phyloP scores from a whole-genome alignment of 1,140 invertebrate species.

The Brachionus plicatilis region DNA sequence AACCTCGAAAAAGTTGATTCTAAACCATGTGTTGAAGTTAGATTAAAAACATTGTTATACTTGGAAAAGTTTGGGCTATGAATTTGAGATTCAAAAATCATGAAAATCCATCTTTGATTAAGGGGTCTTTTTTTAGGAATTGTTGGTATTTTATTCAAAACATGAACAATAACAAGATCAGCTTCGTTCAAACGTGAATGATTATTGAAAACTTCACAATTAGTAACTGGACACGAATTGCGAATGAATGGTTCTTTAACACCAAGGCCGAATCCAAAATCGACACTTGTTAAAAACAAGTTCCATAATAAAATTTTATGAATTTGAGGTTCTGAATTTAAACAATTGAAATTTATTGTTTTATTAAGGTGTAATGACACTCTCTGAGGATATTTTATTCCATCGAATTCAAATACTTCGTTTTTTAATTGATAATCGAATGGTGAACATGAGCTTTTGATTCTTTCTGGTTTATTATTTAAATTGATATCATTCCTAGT shows the following conservation, averaged over 20 bases:
- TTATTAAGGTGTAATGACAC: background rate
- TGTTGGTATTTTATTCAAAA: background rate
- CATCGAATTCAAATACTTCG: background rate
- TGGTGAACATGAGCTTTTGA: background rate
- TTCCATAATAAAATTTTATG: constrained; percentile 29
- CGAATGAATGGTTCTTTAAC: background rate
- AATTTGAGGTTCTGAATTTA: background rate
- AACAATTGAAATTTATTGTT: constrained; percentile 14
- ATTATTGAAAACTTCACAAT: constrained; percentile 9
- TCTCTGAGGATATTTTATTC: background rate
- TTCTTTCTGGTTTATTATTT: background rate
- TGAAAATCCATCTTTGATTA: background rate
- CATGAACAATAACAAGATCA: background rate
- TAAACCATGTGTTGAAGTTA: constrained; percentile 44
- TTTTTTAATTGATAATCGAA: background rate
- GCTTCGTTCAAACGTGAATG: background rate
- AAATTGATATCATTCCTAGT: background rate
- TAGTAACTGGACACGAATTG: background rate
- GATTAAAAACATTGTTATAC: constrained; percentile 44
- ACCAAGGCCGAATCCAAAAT: background rate
- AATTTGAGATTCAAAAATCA: background rate
- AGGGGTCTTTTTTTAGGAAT: background rate
- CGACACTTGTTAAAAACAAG: background rate
- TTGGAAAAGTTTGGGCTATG: background rate
- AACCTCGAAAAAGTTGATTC: constrained; percentile 44